Conservation (phyloP, 2,888 invertebrate genomes). For the Lissonota sp. region DNA sequence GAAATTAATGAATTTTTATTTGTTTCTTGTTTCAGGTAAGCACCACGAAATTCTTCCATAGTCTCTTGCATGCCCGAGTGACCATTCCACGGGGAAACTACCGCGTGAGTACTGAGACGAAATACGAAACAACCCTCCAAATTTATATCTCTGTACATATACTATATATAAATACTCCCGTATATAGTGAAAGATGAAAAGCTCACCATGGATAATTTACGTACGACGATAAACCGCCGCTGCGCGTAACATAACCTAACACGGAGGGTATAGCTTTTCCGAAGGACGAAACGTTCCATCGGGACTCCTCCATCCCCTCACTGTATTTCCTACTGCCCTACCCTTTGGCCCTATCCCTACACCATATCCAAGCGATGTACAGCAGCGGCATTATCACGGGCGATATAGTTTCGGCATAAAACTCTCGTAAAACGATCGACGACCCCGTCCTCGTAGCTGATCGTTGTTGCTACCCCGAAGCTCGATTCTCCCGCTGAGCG, state of each 20-base stretch:
- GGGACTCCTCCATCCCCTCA: conserved; percentile 18
- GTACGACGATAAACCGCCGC: conserved; percentile 41
- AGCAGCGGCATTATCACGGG: conserved; percentile 59
- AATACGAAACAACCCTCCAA: conserved; percentile 10
- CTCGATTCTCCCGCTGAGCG: conserved; percentile 31
- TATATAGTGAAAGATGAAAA: conserved; percentile 43
- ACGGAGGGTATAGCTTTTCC: conserved; percentile 10
- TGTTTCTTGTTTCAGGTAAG: conserved; percentile 65
- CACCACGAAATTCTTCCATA: conserved; percentile 17
- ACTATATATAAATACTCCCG: conserved; percentile 3
- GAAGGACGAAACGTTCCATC: conserved; percentile 42
- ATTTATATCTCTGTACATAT: background rate
- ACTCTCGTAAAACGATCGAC: conserved; percentile 67
- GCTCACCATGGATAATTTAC: conserved; percentile 48
- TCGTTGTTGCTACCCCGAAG: conserved; percentile 55
- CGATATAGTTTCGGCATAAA: conserved; percentile 66
- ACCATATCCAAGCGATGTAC: background rate
- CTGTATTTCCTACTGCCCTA: conserved; percentile 21
- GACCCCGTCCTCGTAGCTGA: conserved; percentile 53
- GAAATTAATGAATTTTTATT: conserved; percentile 31
- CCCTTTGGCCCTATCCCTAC: conserved; percentile 17
- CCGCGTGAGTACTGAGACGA: conserved; percentile 52
- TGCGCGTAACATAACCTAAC: conserved; percentile 45
- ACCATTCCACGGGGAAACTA: conserved; percentile 6
- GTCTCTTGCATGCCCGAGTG: background rate